These are phyloP conservation scores for Tringa solitaria DNA, from an alignment of 2,113 vertebrate genomes.

Conservation along the genomic window DNA sequence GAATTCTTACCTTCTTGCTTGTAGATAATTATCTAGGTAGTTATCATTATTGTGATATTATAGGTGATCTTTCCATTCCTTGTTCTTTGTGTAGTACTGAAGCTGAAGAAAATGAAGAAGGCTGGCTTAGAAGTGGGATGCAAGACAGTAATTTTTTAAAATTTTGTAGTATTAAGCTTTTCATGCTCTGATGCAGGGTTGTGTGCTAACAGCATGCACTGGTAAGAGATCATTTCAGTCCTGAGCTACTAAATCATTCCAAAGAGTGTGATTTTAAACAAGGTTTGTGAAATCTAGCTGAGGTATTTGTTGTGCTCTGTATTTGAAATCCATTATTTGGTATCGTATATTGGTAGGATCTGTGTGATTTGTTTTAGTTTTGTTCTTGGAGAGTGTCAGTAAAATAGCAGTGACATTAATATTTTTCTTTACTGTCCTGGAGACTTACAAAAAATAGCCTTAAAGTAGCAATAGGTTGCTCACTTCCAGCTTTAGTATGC, in stretches of 20 bases:
- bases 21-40: not conserved
- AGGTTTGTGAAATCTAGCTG: not conserved
- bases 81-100: not conserved
- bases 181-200: not conserved
- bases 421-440: not conserved
- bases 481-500: not conserved
- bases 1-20: slow-evolving; percentile 27
- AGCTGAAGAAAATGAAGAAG: not conserved
- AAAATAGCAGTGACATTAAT: not conserved
- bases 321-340: not conserved
- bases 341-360: not conserved
- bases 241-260: slow-evolving; percentile 3
- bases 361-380: not conserved
- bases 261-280: slow-evolving; percentile 21
- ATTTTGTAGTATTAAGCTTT: not conserved
- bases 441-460: not conserved
- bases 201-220: not conserved
- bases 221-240: slow-evolving; percentile 6
- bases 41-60: not conserved
- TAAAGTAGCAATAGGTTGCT: not conserved
- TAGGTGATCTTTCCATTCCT: not conserved
- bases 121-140: not conserved
- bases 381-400: not conserved
- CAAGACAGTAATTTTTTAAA: slow-evolving; percentile 47
- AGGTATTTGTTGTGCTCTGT: not conserved